Conservation (phyloP, 1,140 invertebrate species). For the Antheraea mylitta region DNA sequence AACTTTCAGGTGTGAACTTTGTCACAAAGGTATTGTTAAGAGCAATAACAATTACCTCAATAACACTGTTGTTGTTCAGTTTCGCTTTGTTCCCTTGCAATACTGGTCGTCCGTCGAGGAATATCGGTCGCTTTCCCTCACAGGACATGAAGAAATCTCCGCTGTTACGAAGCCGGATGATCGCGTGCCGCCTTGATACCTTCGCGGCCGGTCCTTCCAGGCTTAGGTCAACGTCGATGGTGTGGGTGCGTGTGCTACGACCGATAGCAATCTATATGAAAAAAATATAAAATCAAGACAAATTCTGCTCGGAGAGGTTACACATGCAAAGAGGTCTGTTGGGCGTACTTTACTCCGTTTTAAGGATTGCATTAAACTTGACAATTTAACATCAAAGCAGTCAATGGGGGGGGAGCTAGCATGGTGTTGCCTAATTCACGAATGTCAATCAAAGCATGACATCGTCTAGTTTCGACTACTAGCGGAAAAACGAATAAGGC, state of each 20-base stretch:
- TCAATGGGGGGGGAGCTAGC: no score
- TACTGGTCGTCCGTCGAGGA: conserved; percentile 95
- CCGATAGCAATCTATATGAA: conserved; percentile 92
- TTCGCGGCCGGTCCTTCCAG: conserved; percentile 94
- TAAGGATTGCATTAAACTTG: no score
- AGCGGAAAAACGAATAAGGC: no score
- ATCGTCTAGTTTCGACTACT: no score
- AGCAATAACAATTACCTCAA: conserved; percentile 84
- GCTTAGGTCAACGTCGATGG: conserved; percentile 96
- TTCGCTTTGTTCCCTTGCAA: conserved; percentile 92
- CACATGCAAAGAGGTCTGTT: no score
- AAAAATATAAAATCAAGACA: background rate
- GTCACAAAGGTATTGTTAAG: no score
- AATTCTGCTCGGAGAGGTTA: no score
- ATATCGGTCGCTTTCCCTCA: conserved; percentile 96
- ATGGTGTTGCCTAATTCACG: no score
- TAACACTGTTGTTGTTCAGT: conserved; percentile 95
- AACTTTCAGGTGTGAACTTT: no score
- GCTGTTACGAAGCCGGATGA: conserved; percentile 93
- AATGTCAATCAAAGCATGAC: no score
- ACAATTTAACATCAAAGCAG: no score
- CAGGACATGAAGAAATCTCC: conserved; percentile 97
- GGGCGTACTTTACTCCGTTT: no score
- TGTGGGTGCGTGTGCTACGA: conserved; percentile 91
- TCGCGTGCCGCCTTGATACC: conserved; percentile 92